phyloP scores from a whole-genome alignment of 2,113 vertebrate species.

The Lynx canadensis region DNA sequence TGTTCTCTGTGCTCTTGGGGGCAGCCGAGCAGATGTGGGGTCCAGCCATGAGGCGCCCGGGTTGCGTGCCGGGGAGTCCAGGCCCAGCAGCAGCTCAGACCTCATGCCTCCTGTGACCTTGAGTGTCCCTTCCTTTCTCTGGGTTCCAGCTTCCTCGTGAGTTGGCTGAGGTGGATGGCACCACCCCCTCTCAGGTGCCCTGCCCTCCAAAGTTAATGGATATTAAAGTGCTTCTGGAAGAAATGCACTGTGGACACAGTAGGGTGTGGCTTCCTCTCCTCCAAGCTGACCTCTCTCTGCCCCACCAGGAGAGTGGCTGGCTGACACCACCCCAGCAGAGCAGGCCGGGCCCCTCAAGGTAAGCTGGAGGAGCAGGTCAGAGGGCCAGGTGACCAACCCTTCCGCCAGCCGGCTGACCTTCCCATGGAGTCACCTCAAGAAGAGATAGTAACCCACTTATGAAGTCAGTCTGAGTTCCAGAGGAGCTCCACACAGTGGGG shows the following conservation, averaged over 20 bases:
- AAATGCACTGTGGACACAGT: not conserved
- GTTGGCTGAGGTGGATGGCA: not conserved
- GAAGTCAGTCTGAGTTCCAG: not conserved
- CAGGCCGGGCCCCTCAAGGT: not conserved
- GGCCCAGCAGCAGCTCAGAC: not conserved
- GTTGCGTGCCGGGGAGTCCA: not conserved
- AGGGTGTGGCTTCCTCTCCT: not conserved
- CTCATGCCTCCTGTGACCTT: not conserved
- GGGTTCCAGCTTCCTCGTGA: not conserved
- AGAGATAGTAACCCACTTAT: not conserved
- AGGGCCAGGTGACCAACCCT: not conserved
- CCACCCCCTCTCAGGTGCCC: not conserved
- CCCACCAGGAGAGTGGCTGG: not conserved
- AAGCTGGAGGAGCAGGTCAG: not conserved
- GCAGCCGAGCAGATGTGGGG: not conserved
- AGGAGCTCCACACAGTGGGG: not conserved
- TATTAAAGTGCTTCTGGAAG: not conserved
- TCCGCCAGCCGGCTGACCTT: not conserved
- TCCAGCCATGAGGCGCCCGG: not conserved
- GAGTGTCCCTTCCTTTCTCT: not conserved
- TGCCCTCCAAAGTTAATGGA: slow-evolving; percentile 21
- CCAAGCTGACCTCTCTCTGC: not conserved
- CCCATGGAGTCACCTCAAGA: not conserved
- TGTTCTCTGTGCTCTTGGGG: not conserved
- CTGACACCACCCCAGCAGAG: not conserved